Conservation (phyloP, 1,140 invertebrate genomes). For the Metaphire vulgaris region DNA sequence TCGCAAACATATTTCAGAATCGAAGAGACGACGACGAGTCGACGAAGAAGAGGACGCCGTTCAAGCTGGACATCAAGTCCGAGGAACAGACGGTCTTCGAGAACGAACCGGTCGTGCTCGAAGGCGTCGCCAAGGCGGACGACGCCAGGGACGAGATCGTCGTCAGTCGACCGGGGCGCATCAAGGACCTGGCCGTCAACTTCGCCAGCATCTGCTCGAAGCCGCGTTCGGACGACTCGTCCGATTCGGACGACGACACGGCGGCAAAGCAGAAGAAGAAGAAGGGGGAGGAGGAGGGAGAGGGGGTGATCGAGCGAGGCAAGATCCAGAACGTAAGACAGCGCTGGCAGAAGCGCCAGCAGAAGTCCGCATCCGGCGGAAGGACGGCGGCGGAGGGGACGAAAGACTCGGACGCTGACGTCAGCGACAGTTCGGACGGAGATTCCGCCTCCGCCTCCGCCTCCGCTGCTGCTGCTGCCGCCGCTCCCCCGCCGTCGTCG, state of each 20-base stretch:
- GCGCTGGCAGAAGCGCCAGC: neutral
- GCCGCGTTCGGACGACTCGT: neutral
- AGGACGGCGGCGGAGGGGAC: too few species aligned
- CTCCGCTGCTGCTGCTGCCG: too few species aligned
- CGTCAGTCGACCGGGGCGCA: neutral
- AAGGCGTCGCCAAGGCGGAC: constrained; percentile 7
- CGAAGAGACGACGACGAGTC: neutral
- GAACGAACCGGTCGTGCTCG: constrained; percentile 16
- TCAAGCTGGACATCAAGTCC: constrained; percentile 10
- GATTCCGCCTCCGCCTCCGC: neutral
- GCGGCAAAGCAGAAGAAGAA: neutral
- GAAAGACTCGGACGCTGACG: too few species aligned
- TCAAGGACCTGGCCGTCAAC: constrained; percentile 13
- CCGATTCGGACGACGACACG: neutral
- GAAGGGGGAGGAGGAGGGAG: neutral
- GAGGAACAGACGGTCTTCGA: constrained; percentile 8
- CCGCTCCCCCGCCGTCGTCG: neutral
- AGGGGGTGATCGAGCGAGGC: neutral
- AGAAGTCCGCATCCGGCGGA: neutral
- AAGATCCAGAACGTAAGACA: neutral
- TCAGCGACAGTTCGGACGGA: too few species aligned
- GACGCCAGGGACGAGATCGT: constrained; percentile 5
- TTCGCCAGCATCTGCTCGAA: neutral
- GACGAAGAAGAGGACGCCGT: neutral
- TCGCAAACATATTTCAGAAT: constrained; percentile 13